phyloP scores from a whole-genome alignment of 1,140 invertebrate species.

The Elysia chlorotica region DNA sequence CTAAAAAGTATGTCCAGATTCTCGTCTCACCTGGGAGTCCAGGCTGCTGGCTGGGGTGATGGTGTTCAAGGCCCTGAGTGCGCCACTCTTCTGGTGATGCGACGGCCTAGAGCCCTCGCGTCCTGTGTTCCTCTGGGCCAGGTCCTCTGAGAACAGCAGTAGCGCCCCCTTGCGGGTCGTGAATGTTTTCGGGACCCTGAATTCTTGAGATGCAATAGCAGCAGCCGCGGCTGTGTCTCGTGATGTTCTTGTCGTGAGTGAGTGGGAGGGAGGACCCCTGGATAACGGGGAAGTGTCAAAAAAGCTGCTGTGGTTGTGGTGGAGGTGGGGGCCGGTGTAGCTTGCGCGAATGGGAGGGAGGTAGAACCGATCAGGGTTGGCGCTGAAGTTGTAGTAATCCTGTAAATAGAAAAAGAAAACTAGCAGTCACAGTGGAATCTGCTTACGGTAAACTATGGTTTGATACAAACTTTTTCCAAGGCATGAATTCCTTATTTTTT shows the following conservation, averaged over 20 bases:
- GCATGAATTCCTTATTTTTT: too few relatives aligned
- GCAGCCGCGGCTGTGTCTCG: too few relatives aligned
- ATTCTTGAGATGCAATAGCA: constrained; percentile 33
- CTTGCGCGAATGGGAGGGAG: constrained; percentile 33
- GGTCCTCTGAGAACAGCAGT: constrained; percentile 60
- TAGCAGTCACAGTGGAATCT: background rate
- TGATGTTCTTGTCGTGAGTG: constrained; percentile 23
- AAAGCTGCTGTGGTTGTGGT: too few relatives aligned
- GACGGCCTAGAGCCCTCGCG: background rate
- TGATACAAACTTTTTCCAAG: too few relatives aligned
- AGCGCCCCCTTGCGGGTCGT: constrained; percentile 60
- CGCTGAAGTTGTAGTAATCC: constrained; percentile 58
- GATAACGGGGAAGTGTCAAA: too few relatives aligned
- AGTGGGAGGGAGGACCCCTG: constrained; percentile 18
- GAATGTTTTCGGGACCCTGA: constrained; percentile 59
- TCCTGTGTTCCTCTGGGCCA: constrained; percentile 36
- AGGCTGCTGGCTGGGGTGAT: background rate
- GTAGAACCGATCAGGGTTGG: constrained; percentile 30
- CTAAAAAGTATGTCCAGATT: too few relatives aligned
- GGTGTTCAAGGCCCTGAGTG: too few relatives aligned
- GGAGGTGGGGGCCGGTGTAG: constrained; percentile 32
- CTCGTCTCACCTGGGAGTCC: constrained; percentile 1
- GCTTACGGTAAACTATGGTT: too few relatives aligned
- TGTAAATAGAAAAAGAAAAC: constrained; percentile 29
- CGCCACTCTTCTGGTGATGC: background rate